These are phyloP conservation scores for Polyodon spathula DNA, from an alignment of 2,113 vertebrate species.

Conservation along the genomic window DNA sequence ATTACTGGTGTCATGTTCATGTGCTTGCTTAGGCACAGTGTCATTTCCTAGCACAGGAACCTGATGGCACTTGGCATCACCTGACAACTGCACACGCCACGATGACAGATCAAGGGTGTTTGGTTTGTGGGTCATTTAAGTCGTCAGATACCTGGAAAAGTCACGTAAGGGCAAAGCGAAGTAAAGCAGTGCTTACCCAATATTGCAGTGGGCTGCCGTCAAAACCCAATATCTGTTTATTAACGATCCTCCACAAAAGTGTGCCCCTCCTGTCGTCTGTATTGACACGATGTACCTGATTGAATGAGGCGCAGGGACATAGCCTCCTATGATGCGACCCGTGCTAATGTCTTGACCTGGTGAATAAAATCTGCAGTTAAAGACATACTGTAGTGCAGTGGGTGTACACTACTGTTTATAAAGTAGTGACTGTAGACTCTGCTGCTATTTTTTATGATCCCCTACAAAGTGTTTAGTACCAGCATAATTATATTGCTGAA, in stretches of 20 bases:
- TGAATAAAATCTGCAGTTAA: too few relatives aligned
- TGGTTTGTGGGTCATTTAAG: too few relatives aligned
- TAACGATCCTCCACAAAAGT: conserved; percentile 70
- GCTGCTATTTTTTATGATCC: too few relatives aligned
- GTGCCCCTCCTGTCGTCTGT: conserved; percentile 49
- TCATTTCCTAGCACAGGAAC: conserved; percentile 13
- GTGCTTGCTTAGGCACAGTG: conserved; percentile 21
- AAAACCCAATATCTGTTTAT: conserved; percentile 73
- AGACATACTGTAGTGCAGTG: too few relatives aligned
- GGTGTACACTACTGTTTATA: too few relatives aligned
- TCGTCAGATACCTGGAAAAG: too few relatives aligned
- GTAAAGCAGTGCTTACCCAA: conserved; percentile 45
- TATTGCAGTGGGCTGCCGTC: conserved; percentile 76
- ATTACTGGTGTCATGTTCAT: conserved; percentile 24
- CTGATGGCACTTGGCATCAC: conserved; percentile 7
- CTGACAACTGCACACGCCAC: conserved; percentile 1
- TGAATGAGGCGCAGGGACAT: conserved; percentile 48
- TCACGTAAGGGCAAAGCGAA: not conserved
- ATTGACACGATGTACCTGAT: conserved; percentile 67
- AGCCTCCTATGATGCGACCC: conserved; percentile 61
- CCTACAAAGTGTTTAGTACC: too few relatives aligned
- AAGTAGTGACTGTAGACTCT: too few relatives aligned
- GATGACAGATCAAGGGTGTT: not conserved
- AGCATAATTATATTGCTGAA: too few relatives aligned
- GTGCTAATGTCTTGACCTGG: conserved; percentile 31